Base-by-base conservation (phyloP, 2,113 vertebrate species). In the Tringa solitaria region DNA sequence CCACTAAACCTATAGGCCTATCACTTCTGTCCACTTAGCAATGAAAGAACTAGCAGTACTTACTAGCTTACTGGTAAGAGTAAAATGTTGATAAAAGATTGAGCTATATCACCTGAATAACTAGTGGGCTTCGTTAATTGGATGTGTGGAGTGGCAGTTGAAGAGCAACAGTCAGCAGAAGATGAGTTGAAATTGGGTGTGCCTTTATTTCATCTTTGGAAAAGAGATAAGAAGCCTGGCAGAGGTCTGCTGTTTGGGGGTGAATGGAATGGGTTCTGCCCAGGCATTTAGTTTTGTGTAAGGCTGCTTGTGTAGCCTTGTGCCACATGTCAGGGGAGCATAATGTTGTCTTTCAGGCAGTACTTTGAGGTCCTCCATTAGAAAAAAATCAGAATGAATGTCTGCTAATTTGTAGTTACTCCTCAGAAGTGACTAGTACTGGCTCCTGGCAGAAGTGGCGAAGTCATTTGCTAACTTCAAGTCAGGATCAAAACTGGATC, bases 321-420 rank as follows among this genome's bases (percentile, higher is more conserved):
- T 1, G 3, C 27, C 3, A 0, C 0, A 0, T 45, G 27, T 75
- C 33, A 39, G 39, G 45, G 10, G 41, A 83, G 46, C 30, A 41
- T 77, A 30, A 20, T 14, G 22, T 35, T 75, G 33, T 24, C 39
- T 74, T 81, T 37, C 0, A 0, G 45, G 37, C 69, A 70, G 21
- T 57, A 41, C 63, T 63, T 77, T 70, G 51, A 81, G 41, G 24
- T 74, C 37, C 84, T 70, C 33, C 9, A 4, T 23, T 86, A 28
- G 60, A 39, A 87, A 70, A 61, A 61, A 65, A 43, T 56, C 12
- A 50, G 18, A 69, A 74, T 73, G 69, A 76, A 70, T 32, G 26
- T 61, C 61, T 85, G 35, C 28, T 84, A 24, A 41, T 78, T 50
- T 5, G 4, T 68, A 69, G 20, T 51, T 86, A 33, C 9, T 70